phyloP scores from a whole-genome alignment of 2,888 invertebrate genomes.

The Drosophila atripex region DNA sequence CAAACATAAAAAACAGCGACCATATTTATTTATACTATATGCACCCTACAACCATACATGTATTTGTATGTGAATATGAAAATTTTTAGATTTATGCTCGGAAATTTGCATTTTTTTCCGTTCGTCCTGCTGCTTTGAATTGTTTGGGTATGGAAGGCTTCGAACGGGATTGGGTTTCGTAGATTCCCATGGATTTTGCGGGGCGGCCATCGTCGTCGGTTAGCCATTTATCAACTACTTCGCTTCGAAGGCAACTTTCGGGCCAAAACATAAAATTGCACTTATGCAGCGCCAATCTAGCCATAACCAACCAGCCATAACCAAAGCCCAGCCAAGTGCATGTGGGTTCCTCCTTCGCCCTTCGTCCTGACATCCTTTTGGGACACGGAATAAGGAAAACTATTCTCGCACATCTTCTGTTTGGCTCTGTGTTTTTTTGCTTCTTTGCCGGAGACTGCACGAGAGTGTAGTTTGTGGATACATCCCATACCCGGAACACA shows the following conservation, averaged over 20 bases:
- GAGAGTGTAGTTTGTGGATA: constrained; percentile 11
- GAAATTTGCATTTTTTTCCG: constrained; percentile 60
- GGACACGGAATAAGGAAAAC: constrained; percentile 13
- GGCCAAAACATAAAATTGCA: constrained; percentile 73
- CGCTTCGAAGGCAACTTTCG: constrained; percentile 39
- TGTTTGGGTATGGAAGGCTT: constrained; percentile 23
- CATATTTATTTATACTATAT: constrained; percentile 36
- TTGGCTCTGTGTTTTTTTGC: constrained; percentile 6
- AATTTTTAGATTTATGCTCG: constrained; percentile 72
- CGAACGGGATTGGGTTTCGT: constrained; percentile 43
- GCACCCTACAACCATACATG: neutral
- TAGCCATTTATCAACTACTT: constrained; percentile 72
- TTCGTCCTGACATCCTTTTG: neutral
- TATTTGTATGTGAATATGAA: constrained; percentile 40
- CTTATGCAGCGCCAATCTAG: constrained; percentile 63
- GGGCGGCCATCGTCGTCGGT: neutral
- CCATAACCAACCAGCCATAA: constrained; percentile 60
- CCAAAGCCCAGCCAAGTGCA: constrained; percentile 70
- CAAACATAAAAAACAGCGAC: constrained; percentile 50
- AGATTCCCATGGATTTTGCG: constrained; percentile 49
- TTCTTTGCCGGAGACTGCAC: no score
- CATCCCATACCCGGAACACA: neutral
- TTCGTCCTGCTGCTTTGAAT: constrained; percentile 26
- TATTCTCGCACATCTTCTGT: constrained; percentile 44
- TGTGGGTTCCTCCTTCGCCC: constrained; percentile 28